Conservation (phyloP, 2,888 invertebrate genomes). For the Acanthopleura granulata region DNA sequence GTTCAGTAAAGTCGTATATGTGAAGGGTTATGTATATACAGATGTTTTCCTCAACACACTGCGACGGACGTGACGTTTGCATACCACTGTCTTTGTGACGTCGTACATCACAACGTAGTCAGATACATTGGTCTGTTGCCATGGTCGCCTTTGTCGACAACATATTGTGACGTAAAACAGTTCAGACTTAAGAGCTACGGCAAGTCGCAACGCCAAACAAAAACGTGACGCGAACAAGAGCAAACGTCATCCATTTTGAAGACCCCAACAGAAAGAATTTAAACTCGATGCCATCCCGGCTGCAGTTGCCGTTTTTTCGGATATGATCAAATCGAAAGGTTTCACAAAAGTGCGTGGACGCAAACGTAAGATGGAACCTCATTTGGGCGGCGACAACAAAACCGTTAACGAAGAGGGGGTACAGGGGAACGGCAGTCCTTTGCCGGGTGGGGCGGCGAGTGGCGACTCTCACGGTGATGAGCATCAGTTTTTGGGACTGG, state of each 20-base stretch:
- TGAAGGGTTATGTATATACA: too few species aligned
- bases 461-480: slow-evolving; percentile 39
- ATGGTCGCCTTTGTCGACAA: too few species aligned
- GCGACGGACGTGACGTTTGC: too few species aligned
- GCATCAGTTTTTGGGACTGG: slow-evolving; percentile 47
- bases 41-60: too few species aligned
- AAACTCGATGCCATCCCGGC: slow-evolving; percentile 2
- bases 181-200: too few species aligned
- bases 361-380: slow-evolving; percentile 57
- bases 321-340: not conserved
- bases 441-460: slow-evolving; percentile 30
- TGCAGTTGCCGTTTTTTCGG: slow-evolving; percentile 1
- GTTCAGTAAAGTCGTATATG: too few species aligned
- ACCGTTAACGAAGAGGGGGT: slow-evolving; percentile 16
- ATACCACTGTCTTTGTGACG: too few species aligned
- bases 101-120: too few species aligned
- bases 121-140: too few species aligned
- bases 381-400: slow-evolving; percentile 52
- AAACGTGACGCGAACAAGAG: not conserved
- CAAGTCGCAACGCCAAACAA: not conserved
- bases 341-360: slow-evolving; percentile 30
- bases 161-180: too few species aligned
- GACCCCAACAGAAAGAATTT: not conserved
- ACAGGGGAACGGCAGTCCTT: slow-evolving; percentile 1
- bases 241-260: slow-evolving; percentile 15